phyloP scores from a whole-genome alignment of 2,113 vertebrate genomes.

The Mobula birostris region DNA sequence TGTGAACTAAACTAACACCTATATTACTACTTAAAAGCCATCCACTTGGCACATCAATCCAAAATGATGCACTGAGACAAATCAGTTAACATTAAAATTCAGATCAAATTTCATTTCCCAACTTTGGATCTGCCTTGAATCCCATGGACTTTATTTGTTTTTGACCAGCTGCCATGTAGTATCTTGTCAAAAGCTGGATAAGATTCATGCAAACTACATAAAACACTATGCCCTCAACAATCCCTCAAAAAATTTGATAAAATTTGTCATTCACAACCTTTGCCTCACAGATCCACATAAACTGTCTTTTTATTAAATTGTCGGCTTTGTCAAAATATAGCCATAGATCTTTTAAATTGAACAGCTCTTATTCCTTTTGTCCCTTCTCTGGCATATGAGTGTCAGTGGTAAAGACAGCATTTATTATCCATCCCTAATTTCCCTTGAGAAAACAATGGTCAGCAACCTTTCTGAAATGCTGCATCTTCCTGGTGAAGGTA shows the following conservation, averaged over 20 bases:
- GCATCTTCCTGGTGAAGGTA: too few relatives aligned
- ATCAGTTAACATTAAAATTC: background rate
- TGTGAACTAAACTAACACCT: background rate
- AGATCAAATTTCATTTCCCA: background rate
- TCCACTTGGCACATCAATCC: background rate
- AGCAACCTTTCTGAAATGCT: too few relatives aligned
- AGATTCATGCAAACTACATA: background rate
- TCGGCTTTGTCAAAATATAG: background rate
- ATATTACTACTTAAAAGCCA: background rate
- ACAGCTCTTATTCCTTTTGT: background rate
- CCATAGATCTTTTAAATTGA: background rate
- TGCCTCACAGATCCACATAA: too few relatives aligned
- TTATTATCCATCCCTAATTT: too few relatives aligned
- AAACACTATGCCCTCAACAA: background rate
- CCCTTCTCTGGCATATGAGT: too few relatives aligned
- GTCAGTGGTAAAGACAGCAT: too few relatives aligned
- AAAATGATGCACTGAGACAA: background rate
- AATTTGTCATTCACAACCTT: too few relatives aligned
- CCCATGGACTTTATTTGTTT: background rate
- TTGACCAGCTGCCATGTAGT: background rate
- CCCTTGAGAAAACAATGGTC: too few relatives aligned
- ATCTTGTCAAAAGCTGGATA: background rate
- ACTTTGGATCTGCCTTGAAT: too few relatives aligned
- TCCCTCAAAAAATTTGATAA: background rate
- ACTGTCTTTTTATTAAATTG: too few relatives aligned